phyloP scores from a whole-genome alignment of 2,888 invertebrate genomes.

The Anthophora plumipes region DNA sequence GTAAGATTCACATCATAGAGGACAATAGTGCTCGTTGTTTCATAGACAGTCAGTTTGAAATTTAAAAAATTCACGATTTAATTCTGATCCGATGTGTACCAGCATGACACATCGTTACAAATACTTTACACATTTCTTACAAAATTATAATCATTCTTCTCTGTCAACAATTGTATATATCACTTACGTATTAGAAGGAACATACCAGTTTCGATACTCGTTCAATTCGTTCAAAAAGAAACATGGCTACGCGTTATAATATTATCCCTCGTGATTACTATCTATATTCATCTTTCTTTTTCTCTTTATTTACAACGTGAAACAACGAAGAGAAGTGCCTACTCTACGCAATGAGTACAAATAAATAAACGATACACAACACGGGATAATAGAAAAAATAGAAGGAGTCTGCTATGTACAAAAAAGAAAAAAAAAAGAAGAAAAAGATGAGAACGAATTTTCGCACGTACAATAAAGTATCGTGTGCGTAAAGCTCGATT shows the following conservation, averaged over 20 bases:
- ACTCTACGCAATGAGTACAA: conserved; percentile 54
- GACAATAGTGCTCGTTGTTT: background rate
- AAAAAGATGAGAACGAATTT: conserved; percentile 29
- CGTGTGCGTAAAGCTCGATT: no score
- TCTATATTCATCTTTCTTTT: background rate
- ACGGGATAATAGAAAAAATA: conserved; percentile 67
- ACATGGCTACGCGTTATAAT: no score
- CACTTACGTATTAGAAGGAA: conserved; percentile 22
- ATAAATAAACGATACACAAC: conserved; percentile 66
- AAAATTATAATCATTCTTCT: conserved; percentile 43
- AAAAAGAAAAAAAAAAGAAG: no score
- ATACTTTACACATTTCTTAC: conserved; percentile 36
- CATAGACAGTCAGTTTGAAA: background rate
- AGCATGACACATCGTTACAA: conserved; percentile 27
- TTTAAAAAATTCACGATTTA: conserved; percentile 35
- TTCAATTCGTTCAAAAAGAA: background rate
- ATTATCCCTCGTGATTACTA: background rate
- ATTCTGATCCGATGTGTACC: conserved; percentile 25
- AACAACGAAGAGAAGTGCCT: conserved; percentile 34
- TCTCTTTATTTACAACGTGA: conserved; percentile 60
- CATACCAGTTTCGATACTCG: background rate
- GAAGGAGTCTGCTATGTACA: conserved; percentile 72
- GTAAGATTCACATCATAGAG: background rate
- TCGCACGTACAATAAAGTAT: background rate
- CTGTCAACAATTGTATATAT: background rate